Evolutionary conservation across 2,888 invertebrate species (phyloP).

Genomic region (Rotaria macrura): DNA sequence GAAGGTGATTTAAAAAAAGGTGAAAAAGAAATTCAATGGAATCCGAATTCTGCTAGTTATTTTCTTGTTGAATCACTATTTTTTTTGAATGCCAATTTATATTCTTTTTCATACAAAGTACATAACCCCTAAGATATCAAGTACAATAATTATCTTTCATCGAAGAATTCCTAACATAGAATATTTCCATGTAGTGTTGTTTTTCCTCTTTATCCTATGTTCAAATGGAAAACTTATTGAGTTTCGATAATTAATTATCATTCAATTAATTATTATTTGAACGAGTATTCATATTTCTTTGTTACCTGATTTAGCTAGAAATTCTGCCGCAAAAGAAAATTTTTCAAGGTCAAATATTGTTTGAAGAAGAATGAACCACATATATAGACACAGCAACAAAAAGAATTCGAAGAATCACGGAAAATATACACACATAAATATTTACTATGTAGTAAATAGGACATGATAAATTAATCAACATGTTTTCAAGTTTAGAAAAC

Average conservation of each 20-base stretch:
- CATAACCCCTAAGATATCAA: too few relatives aligned
- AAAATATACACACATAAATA: too few relatives aligned
- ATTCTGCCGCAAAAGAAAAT: background rate
- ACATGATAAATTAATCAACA: too few relatives aligned
- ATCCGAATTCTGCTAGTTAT: background rate
- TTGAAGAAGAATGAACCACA: background rate
- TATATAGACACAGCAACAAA: too few relatives aligned
- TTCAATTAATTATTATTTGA: background rate
- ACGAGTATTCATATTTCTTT: background rate
- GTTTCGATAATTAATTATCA: background rate
- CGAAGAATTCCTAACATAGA: too few relatives aligned
- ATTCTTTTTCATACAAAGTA: background rate
- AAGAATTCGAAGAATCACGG: too few relatives aligned
- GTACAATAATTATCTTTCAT: too few relatives aligned
- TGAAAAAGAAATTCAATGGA: background rate
- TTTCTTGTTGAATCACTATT: too few relatives aligned
- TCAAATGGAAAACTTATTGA: background rate
- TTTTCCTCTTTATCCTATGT: too few relatives aligned
- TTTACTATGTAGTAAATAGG: too few relatives aligned
- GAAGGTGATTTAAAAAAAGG: background rate
- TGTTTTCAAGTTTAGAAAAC: too few relatives aligned
- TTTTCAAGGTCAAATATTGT: background rate
- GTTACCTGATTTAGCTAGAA: background rate
- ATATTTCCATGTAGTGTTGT: too few relatives aligned
- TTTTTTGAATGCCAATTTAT: background rate